Conservation (phyloP, 2,888 invertebrate species). For the Automeris io region DNA sequence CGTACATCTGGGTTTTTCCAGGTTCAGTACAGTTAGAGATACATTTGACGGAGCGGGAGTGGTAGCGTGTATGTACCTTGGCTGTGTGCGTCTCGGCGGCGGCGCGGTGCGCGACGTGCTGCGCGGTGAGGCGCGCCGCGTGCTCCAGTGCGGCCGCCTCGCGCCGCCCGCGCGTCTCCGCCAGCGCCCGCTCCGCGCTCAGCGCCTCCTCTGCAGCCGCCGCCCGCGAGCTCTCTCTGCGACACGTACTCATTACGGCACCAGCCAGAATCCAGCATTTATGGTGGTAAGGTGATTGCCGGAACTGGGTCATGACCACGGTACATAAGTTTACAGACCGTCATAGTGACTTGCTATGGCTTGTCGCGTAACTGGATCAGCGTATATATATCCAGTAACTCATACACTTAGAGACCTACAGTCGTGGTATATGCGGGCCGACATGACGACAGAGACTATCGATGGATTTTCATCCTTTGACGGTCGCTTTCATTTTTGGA, state of each 20-base stretch:
- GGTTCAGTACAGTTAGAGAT: background rate
- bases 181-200: slow-evolving; percentile 39
- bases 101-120: slow-evolving; percentile 37
- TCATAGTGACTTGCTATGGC: too few species aligned
- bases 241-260: background rate
- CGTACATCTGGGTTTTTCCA: background rate
- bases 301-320: too few species aligned
- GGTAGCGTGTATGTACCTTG: slow-evolving; percentile 24
- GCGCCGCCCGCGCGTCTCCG: slow-evolving; percentile 53
- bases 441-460: too few species aligned
- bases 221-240: slow-evolving; percentile 48
- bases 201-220: slow-evolving; percentile 43
- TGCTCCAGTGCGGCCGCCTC: slow-evolving; percentile 61
- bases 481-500: too few species aligned
- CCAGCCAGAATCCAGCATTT: too few species aligned
- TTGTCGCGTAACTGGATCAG: too few species aligned
- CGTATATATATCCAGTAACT: too few species aligned
- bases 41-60: background rate
- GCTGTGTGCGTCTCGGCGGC: slow-evolving; percentile 22
- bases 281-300: too few species aligned
- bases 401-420: too few species aligned
- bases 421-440: too few species aligned
- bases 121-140: slow-evolving; percentile 52
- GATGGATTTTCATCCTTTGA: too few species aligned
- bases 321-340: too few species aligned